Percentiles rank a stretch among this genome's conserved stretches.
phyloP scores from a whole-genome alignment of 2,888 invertebrate species.

The Seladonia tumulorum region DNA sequence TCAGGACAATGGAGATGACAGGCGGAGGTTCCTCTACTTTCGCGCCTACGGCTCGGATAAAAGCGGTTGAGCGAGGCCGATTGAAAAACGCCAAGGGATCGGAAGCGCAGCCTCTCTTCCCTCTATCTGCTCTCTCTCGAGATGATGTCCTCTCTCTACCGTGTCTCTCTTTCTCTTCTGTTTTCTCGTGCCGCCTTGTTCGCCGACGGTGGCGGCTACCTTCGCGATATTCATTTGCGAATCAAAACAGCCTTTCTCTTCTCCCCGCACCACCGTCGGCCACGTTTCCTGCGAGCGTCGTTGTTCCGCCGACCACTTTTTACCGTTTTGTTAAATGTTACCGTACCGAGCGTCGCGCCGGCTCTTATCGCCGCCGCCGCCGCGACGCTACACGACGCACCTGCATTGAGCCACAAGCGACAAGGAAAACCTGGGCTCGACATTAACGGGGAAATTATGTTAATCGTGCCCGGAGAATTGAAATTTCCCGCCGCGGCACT shows the following conservation, averaged over 20 bases:
- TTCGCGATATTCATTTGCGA: constrained; percentile 70
- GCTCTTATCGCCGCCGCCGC: constrained; percentile 46
- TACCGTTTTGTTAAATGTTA: constrained; percentile 56
- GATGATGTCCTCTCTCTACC: constrained; percentile 17
- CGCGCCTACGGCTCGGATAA: constrained; percentile 67
- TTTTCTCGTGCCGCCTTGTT: neutral
- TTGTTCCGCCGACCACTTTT: constrained; percentile 58
- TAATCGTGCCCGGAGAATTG: constrained; percentile 56
- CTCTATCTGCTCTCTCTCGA: constrained; percentile 20
- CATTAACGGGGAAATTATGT: constrained; percentile 65
- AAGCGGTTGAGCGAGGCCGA: constrained; percentile 73
- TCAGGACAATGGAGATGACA: constrained; percentile 66
- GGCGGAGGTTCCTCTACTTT: constrained; percentile 65
- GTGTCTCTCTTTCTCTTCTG: constrained; percentile 7
- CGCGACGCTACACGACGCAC: constrained; percentile 37
- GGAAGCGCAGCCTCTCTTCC: constrained; percentile 63
- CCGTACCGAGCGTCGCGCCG: constrained; percentile 24
- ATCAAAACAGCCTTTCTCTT: constrained; percentile 52
- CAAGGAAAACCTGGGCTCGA: constrained; percentile 35
- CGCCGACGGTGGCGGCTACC: constrained; percentile 20
- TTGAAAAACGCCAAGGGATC: constrained; percentile 77
- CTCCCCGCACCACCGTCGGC: neutral
- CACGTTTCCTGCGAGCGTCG: constrained; percentile 40
- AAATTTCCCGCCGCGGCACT: constrained; percentile 38
- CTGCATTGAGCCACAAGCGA: constrained; percentile 25